Percentiles rank a stretch among this genome's conserved stretches.
phyloP scores from a whole-genome alignment of 2,797 vertebrate genomes.

The Sciaenops ocellatus region DNA sequence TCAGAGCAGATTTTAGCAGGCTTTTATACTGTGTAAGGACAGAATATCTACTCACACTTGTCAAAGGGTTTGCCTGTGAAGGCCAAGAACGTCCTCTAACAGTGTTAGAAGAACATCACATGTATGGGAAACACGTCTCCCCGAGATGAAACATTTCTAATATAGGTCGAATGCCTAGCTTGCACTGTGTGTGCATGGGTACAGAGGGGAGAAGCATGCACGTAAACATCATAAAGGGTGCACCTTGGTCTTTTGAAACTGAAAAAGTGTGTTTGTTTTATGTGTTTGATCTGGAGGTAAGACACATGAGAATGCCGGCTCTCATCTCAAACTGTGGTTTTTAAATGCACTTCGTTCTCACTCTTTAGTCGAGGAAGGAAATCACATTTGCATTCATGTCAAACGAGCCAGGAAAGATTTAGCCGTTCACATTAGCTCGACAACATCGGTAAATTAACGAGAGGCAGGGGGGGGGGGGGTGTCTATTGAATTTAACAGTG shows the following conservation, averaged over 20 bases:
- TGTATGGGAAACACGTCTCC: conserved; percentile 73
- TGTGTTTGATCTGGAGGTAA: conserved; percentile 65
- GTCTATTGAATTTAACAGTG: conserved; percentile 53
- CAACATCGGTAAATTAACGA: conserved; percentile 63
- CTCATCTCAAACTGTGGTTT: conserved; percentile 55
- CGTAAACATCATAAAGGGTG: conserved; percentile 57
- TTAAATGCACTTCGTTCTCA: conserved; percentile 24
- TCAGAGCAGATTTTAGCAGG: conserved; percentile 64
- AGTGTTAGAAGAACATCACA: conserved; percentile 62
- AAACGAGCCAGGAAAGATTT: conserved; percentile 41
- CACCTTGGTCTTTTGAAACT: conserved; percentile 49
- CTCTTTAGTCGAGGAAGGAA: conserved; percentile 40
- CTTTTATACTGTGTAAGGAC: conserved; percentile 57
- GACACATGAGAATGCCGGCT: conserved; percentile 42
- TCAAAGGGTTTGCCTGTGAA: conserved; percentile 74
- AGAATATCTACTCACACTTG: conserved; percentile 76
- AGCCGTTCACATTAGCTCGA: conserved; percentile 38
- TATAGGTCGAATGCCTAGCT: conserved; percentile 75
- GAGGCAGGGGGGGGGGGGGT: conserved; percentile 39
- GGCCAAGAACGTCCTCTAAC: conserved; percentile 79
- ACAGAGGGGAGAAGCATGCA: conserved; percentile 39
- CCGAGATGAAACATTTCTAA: conserved; percentile 76
- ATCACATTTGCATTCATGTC: conserved; percentile 63
- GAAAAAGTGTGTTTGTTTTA: conserved; percentile 52
- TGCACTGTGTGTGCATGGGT: conserved; percentile 57